Percentiles rank a stretch among this genome's conserved stretches.
Conservation (phyloP, 2,113 vertebrate genomes). For the Canis aureus region DNA sequence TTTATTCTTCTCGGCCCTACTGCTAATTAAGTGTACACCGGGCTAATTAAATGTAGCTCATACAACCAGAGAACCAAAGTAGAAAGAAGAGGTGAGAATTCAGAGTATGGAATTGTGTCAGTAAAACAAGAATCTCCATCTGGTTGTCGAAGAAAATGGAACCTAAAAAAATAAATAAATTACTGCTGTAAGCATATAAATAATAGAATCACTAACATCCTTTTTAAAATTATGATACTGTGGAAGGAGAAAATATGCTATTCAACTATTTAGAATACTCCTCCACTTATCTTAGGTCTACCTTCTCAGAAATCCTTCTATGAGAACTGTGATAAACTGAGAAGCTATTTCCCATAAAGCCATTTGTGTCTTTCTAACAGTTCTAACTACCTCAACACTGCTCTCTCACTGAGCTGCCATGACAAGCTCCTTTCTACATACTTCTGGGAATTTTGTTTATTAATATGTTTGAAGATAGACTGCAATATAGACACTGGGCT, state of each 20-base stretch:
- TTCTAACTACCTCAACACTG: neutral
- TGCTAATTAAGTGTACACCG: neutral
- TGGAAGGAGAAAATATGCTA: neutral
- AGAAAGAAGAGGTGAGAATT: neutral
- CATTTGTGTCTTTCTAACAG: constrained; percentile 2
- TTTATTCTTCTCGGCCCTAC: neutral
- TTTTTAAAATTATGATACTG: constrained; percentile 7
- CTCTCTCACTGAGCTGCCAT: neutral
- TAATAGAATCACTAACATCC: neutral
- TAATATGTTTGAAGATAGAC: constrained; percentile 1
- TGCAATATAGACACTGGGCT: constrained; percentile 1
- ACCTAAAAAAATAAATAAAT: neutral
- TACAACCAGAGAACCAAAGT: neutral
- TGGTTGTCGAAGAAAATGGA: constrained; percentile 21
- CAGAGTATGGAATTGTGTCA: neutral
- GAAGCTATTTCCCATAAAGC: neutral
- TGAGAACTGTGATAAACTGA: neutral
- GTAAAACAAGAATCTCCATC: neutral
- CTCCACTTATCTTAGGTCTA: neutral
- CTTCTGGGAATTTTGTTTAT: constrained; percentile 19
- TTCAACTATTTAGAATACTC: neutral
- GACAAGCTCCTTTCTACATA: neutral
- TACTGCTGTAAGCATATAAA: neutral
- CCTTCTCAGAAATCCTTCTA: neutral
- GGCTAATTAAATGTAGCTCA: neutral